Evolutionary conservation across 2,888 invertebrate genomes (phyloP).

Genomic region (Meloe dianella): DNA sequence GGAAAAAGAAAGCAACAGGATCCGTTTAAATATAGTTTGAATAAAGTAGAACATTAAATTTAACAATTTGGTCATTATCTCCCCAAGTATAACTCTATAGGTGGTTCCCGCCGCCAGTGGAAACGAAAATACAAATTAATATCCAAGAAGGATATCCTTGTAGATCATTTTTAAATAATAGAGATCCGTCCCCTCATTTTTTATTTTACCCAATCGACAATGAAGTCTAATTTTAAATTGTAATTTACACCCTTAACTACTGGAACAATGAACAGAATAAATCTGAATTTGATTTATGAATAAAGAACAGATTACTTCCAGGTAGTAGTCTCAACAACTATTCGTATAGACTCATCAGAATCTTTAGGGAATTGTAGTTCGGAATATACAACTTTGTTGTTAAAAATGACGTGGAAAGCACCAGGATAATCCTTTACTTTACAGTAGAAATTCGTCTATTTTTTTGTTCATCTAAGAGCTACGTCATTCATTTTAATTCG

Average conservation of each 20-base stretch:
- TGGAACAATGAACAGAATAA: constrained; percentile 1
- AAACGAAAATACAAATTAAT: constrained; percentile 2
- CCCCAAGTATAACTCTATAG: background rate
- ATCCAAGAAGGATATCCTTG: background rate
- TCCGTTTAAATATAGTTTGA: background rate
- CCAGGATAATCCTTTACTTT: background rate
- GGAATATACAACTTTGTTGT: too few relatives aligned
- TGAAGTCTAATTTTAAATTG: background rate
- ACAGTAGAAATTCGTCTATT: background rate
- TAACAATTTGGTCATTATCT: constrained; percentile 5
- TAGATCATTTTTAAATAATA: background rate
- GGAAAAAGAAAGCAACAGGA: background rate
- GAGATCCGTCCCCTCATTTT: background rate
- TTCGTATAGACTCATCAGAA: background rate
- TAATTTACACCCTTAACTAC: background rate
- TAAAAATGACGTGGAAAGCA: background rate
- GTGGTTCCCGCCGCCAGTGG: background rate
- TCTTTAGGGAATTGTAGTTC: background rate
- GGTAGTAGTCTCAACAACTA: background rate
- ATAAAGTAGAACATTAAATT: constrained; percentile 5
- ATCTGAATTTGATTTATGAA: background rate
- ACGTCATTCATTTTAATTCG: constrained; percentile 3
- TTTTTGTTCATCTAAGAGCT: background rate
- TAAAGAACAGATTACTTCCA: background rate
- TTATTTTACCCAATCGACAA: background rate